Percentiles rank a stretch among this genome's conserved stretches.
These are phyloP conservation scores for Andrena chrysosceles DNA, from an alignment of 2,888 invertebrate species.

Conservation along the genomic window DNA sequence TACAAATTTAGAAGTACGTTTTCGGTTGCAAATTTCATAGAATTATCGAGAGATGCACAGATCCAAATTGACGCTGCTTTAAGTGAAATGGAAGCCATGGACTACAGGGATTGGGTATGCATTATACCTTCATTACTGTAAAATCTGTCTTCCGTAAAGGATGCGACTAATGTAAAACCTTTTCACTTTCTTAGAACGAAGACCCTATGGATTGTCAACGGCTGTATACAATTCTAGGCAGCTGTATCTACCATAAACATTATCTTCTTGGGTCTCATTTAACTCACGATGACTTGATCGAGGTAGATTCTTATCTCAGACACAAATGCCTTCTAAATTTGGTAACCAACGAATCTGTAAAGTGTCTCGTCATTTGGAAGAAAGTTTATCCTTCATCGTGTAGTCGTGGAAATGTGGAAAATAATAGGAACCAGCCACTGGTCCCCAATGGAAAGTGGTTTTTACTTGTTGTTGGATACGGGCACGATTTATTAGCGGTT, in stretches of 20 bases:
- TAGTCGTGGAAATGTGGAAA: constrained; percentile 73
- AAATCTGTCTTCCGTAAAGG: no score
- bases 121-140: constrained; percentile 34
- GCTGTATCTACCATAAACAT: constrained; percentile 88
- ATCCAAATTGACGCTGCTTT: constrained; percentile 94
- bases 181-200: constrained; percentile 87
- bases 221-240: constrained; percentile 89
- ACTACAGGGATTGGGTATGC: constrained; percentile 94
- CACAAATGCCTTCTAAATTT: constrained; percentile 91
- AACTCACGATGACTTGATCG: constrained; percentile 90
- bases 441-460: constrained; percentile 90
- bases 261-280: constrained; percentile 93
- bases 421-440: constrained; percentile 65
- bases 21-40: constrained; percentile 88
- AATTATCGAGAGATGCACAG: constrained; percentile 91
- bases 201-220: constrained; percentile 91
- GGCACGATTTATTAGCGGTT: constrained; percentile 89
- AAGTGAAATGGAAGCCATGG: constrained; percentile 95
- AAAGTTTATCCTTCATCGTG: constrained; percentile 89
- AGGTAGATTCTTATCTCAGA: constrained; percentile 91
- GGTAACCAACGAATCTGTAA: constrained; percentile 88
- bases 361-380: constrained; percentile 91
- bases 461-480: constrained; percentile 90
- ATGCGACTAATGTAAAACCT: constrained; percentile 11
- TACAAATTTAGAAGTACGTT: constrained; percentile 88